Evolutionary conservation across 2,888 invertebrate species (phyloP).

Genomic region (Dascillus cervinus): DNA sequence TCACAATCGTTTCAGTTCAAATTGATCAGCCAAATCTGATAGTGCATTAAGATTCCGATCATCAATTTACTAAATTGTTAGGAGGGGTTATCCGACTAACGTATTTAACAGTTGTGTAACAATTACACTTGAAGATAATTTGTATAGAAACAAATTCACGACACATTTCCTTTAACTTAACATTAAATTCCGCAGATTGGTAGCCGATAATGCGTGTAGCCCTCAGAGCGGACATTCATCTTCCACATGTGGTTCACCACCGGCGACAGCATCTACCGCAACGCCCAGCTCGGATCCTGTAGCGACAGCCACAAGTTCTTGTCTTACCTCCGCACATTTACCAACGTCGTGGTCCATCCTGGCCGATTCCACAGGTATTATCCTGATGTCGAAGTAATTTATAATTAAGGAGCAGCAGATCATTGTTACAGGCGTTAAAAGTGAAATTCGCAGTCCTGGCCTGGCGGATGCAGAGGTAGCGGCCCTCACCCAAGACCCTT

Average conservation of each 20-base stretch:
- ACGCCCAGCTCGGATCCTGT: constrained; percentile 27
- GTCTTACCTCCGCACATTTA: constrained; percentile 31
- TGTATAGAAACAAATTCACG: no score
- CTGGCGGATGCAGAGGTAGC: constrained; percentile 46
- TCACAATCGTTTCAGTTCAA: no score
- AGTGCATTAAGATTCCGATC: no score
- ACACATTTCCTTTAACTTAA: neutral
- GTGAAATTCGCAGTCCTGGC: constrained; percentile 65
- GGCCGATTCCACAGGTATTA: constrained; percentile 30
- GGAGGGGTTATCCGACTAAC: no score
- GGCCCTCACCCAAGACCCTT: constrained; percentile 38
- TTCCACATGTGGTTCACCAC: constrained; percentile 53
- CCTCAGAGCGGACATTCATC: constrained; percentile 56
- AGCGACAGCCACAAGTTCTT: constrained; percentile 29
- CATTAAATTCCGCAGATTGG: constrained; percentile 34
- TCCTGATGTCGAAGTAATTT: no score
- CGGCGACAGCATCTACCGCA: constrained; percentile 31
- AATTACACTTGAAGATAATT: no score
- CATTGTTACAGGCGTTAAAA: constrained; percentile 50
- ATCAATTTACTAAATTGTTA: no score
- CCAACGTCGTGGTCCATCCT: constrained; percentile 38
- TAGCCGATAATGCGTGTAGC: constrained; percentile 40
- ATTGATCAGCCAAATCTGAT: no score
- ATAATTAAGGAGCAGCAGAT: no score
- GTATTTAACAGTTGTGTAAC: no score